These are phyloP conservation scores for Chelidonichthys spinosus DNA, from an alignment of 2,797 vertebrate genomes.

Conservation along the genomic window DNA sequence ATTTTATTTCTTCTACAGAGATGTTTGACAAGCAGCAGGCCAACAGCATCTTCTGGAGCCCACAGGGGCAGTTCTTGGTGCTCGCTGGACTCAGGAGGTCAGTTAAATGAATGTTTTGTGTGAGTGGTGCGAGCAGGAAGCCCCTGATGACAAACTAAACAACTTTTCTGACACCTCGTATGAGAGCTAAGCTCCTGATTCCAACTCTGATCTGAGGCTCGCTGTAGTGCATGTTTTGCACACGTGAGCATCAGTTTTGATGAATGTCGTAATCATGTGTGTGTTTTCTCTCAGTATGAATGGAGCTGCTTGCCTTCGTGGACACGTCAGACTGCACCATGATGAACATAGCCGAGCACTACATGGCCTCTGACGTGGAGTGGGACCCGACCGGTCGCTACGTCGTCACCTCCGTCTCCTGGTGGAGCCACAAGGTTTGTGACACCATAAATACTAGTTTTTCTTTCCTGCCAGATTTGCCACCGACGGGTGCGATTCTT, in stretches of 20 bases:
- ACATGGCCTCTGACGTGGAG: slow-evolving; percentile 97
- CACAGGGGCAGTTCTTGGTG: slow-evolving; percentile 98
- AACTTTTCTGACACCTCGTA: slow-evolving; percentile 74
- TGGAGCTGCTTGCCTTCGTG: slow-evolving; percentile 95
- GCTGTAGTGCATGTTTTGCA: fast-evolving
- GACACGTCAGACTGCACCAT: slow-evolving; percentile 98
- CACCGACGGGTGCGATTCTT: fast-evolving
- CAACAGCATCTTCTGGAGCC: slow-evolving; percentile 99
- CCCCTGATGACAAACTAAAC: slow-evolving; percentile 59
- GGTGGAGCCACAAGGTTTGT: slow-evolving; percentile 98
- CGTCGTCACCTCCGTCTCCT: slow-evolving; percentile 96
- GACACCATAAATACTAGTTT: neutral
- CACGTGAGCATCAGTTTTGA: neutral
- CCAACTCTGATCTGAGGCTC: slow-evolving; percentile 63
- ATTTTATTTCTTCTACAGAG: slow-evolving; percentile 82
- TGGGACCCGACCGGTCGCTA: slow-evolving; percentile 98
- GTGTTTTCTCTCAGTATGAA: slow-evolving; percentile 90
- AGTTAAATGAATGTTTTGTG: slow-evolving; percentile 42
- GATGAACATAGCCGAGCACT: slow-evolving; percentile 99
- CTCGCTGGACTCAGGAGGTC: slow-evolving; percentile 97
- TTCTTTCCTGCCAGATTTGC: neutral
- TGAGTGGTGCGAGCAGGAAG: neutral
- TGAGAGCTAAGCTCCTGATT: slow-evolving; percentile 80
- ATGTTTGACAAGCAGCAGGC: slow-evolving; percentile 98
- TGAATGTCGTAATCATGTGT: neutral